A percentile compares a stretch with the other conserved stretches of the same genome.
phyloP scores from a whole-genome alignment of 2,797 vertebrate species.

The Micropoecilia bifurca region DNA sequence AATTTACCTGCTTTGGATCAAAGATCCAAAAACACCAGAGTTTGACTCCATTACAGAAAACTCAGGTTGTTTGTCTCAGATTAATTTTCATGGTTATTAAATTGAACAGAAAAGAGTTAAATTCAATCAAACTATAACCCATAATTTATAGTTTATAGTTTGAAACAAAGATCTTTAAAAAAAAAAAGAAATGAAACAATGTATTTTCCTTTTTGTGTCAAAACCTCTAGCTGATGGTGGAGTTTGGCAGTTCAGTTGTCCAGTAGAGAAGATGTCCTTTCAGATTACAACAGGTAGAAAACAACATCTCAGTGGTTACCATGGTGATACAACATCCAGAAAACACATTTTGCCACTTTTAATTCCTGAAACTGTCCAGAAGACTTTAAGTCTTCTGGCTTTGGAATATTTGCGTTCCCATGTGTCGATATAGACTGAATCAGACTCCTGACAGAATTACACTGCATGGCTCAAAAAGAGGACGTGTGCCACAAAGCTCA shows the following conservation, averaged over 20 bases:
- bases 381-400: background rate
- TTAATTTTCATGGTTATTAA: background rate
- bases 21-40: background rate
- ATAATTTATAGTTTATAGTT: too few species aligned
- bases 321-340: background rate
- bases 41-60: background rate
- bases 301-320: background rate
- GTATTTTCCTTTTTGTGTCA: background rate
- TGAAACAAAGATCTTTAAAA: background rate
- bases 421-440: background rate
- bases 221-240: background rate
- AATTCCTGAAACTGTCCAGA: background rate
- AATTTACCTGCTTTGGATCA: background rate
- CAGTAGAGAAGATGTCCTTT: conserved; percentile 67
- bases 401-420: background rate
- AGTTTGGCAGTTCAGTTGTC: conserved; percentile 58
- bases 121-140: background rate
- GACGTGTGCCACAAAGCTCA: background rate
- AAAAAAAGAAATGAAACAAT: background rate
- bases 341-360: background rate
- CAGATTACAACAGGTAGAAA: background rate
- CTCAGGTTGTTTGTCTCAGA: background rate
- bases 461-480: background rate
- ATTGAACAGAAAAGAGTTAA: background rate
- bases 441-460: background rate